phyloP scores from a whole-genome alignment of 2,888 invertebrate genomes.

The Drepana falcataria region DNA sequence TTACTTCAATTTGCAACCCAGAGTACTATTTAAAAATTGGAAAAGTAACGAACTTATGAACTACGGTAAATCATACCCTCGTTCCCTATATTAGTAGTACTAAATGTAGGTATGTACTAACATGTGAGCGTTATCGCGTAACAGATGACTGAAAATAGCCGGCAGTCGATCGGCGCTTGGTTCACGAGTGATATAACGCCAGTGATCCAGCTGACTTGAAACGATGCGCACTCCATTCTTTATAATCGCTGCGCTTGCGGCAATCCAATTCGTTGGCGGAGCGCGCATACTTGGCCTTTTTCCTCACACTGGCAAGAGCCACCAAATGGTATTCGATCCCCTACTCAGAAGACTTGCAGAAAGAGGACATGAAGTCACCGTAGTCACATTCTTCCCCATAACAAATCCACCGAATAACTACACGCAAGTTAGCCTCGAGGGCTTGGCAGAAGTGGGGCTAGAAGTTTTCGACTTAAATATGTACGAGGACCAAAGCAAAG shows the following conservation, averaged over 20 bases:
- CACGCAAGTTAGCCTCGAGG: constrained; percentile 62
- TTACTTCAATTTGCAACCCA: no score
- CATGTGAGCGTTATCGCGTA: constrained; percentile 7
- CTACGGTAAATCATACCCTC: neutral
- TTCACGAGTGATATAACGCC: constrained; percentile 9
- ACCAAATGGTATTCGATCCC: constrained; percentile 80
- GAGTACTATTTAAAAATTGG: no score
- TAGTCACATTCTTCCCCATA: constrained; percentile 78
- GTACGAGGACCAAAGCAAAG: constrained; percentile 36
- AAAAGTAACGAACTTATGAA: no score
- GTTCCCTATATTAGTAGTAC: neutral
- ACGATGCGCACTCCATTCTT: constrained; percentile 42
- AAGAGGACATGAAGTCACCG: constrained; percentile 80
- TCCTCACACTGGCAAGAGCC: constrained; percentile 80
- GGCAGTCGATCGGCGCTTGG: constrained; percentile 4
- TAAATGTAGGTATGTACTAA: constrained; percentile 5
- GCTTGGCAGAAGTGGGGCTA: constrained; percentile 48
- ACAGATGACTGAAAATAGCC: constrained; percentile 26
- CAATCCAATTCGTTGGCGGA: constrained; percentile 36
- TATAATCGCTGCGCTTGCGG: constrained; percentile 29
- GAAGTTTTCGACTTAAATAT: constrained; percentile 48
- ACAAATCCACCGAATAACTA: constrained; percentile 65
- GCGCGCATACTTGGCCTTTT: constrained; percentile 79
- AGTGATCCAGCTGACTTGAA: constrained; percentile 25
- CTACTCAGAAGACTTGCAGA: constrained; percentile 73